Percentiles rank a stretch among this genome's conserved stretches.
phyloP scores from a whole-genome alignment of 2,113 vertebrate genomes.

The Campylomormyrus numenius region DNA sequence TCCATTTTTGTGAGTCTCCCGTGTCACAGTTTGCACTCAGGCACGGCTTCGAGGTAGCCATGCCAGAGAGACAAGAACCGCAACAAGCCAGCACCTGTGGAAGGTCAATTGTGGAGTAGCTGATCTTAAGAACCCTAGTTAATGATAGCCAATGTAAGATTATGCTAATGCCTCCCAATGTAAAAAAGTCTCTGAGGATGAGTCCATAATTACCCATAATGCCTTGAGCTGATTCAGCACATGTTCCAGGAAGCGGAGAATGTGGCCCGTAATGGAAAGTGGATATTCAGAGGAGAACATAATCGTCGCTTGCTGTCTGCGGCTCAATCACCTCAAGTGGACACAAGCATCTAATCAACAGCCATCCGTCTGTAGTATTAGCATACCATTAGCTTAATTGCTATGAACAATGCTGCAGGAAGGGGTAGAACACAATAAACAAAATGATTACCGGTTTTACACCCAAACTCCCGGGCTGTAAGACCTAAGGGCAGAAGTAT shows the following conservation, averaged over 20 bases:
- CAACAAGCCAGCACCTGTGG: not conserved
- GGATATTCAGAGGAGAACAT: not conserved
- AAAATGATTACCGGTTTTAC: not conserved
- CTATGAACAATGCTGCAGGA: not conserved
- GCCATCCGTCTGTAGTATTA: conserved; percentile 23
- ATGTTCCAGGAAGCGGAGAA: not conserved
- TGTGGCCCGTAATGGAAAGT: not conserved
- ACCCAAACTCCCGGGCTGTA: not conserved
- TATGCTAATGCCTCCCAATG: not conserved
- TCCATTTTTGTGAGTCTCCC: not conserved
- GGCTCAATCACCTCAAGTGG: not conserved
- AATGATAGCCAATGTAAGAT: not conserved
- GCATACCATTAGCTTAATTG: not conserved
- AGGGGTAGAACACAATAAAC: not conserved
- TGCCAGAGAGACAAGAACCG: not conserved
- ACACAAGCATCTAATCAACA: conserved; percentile 45
- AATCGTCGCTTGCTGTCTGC: not conserved
- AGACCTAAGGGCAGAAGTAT: not conserved
- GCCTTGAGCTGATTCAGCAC: not conserved
- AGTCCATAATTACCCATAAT: not conserved
- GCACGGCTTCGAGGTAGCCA: not conserved
- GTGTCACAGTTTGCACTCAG: not conserved
- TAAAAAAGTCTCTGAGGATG: not conserved
- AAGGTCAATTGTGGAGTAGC: not conserved
- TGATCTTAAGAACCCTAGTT: not conserved